Evolutionary conservation across 2,888 invertebrate species (phyloP), one percentile per base, ranked within the genome.

Genomic region (Drosophila falleni): DNA sequence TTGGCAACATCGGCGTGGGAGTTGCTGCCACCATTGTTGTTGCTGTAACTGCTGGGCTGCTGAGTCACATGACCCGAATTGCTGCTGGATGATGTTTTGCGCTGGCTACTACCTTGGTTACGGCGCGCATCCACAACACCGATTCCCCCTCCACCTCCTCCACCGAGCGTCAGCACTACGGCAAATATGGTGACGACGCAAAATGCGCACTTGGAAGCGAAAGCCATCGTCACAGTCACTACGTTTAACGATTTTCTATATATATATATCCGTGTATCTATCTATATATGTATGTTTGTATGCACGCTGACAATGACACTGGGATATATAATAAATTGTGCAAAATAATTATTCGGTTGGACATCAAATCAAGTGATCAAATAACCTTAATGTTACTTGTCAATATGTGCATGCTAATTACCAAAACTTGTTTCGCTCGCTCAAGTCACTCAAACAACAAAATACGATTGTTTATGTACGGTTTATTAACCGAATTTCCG

Each of bases 1-100:
- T 92, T 92, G 15, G 91, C 90, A 26, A 80, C 73, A 74, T 92
- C 92, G 0, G 90, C 88, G 72, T 92, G 92, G 3, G 92, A 91
- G 63, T 92, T 92, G 33, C 89, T 67, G 16, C 72, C 72, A 41
- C 64, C 72, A 51, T 71, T 78, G 47, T 70, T 78, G 47, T 70
- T 86, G 23, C 56, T 61, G 51, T 85, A 91, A 53, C 90, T 84
- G 41, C 90, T 84, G 41, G 92, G 91, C 62, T 89, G 92, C 29
- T 54, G 55, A 56, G 92, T 92, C 49, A 91, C 92, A 63, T 90
- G 89, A 31, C 90, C 83, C 1, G 84, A 86, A 54, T 69, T 87
- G 49, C 87, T 81, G 69, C 71, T 58, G 44, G 84, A 73, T 33
- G 87, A 75, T 13, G 89, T 77, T 46, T 90, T 92, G 16, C 92